These are phyloP conservation scores for Camponotus fellah DNA, from an alignment of 2,888 invertebrate genomes.

Conservation along the genomic window DNA sequence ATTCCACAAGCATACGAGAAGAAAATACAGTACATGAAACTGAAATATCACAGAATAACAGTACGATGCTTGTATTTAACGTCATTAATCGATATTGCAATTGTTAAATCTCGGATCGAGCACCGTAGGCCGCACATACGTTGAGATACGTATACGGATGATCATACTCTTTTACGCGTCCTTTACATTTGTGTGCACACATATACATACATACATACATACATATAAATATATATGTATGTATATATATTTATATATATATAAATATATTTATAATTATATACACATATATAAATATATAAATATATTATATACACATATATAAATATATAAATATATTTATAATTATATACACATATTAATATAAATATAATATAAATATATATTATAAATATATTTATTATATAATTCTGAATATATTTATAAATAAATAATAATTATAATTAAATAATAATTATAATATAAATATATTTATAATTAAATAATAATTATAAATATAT, in stretches of 20 bases:
- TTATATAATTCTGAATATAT: too few species aligned
- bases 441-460: too few species aligned
- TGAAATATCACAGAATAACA: background rate
- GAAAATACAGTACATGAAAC: background rate
- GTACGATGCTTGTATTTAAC: background rate
- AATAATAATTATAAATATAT: too few species aligned
- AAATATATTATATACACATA: conserved; percentile 38
- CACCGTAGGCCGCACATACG: conserved; percentile 84
- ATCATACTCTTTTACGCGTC: conserved; percentile 56
- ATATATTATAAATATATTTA: too few species aligned
- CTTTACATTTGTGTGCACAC: background rate
- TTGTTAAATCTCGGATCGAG: conserved; percentile 75
- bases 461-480: too few species aligned
- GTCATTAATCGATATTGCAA: background rate
- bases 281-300: conserved; percentile 45
- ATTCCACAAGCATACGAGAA: background rate
- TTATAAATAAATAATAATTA: too few species aligned
- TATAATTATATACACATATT: conserved; percentile 40
- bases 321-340: conserved; percentile 22
- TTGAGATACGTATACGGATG: conserved; percentile 72
- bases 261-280: background rate
- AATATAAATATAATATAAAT: too few species aligned
- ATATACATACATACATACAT: conserved; percentile 29
- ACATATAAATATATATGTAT: background rate
- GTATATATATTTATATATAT: background rate